Evolutionary conservation across 2,113 vertebrate species (phyloP).

Genomic region (Sylvia atricapilla): DNA sequence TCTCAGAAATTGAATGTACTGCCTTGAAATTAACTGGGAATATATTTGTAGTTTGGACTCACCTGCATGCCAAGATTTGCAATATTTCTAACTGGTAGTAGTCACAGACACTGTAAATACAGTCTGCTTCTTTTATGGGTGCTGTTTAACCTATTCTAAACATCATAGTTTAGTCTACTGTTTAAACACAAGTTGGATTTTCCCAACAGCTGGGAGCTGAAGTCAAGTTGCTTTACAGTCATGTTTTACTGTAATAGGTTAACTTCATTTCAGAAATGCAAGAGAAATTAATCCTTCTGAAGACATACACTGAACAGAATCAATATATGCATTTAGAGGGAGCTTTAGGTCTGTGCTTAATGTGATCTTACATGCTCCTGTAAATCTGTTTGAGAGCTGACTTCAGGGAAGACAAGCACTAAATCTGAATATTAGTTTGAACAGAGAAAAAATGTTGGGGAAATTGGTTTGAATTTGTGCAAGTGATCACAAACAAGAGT

Average conservation of each 20-base stretch:
- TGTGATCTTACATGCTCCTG: neutral
- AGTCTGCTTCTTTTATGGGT: neutral
- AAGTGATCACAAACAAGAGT: neutral
- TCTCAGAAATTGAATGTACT: neutral
- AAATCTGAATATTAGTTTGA: neutral
- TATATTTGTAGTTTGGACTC: slow-evolving; percentile 5
- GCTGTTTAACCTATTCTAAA: slow-evolving; percentile 8
- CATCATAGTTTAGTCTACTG: neutral
- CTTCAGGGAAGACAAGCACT: neutral
- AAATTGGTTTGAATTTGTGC: neutral
- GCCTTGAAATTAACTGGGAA: neutral
- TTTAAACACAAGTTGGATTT: neutral
- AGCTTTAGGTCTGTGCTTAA: neutral
- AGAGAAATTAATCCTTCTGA: neutral
- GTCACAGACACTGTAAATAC: slow-evolving; percentile 5
- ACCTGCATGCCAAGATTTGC: neutral
- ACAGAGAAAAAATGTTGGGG: neutral
- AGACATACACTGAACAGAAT: neutral
- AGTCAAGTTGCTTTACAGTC: neutral
- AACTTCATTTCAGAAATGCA: neutral
- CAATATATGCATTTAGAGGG: neutral
- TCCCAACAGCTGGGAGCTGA: neutral
- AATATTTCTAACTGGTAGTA: slow-evolving; percentile 7
- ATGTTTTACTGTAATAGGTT: neutral
- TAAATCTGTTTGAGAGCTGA: neutral